These are phyloP conservation scores for Lindbergichthys nudifrons DNA, from an alignment of 2,797 vertebrate species.

Conservation along the genomic window DNA sequence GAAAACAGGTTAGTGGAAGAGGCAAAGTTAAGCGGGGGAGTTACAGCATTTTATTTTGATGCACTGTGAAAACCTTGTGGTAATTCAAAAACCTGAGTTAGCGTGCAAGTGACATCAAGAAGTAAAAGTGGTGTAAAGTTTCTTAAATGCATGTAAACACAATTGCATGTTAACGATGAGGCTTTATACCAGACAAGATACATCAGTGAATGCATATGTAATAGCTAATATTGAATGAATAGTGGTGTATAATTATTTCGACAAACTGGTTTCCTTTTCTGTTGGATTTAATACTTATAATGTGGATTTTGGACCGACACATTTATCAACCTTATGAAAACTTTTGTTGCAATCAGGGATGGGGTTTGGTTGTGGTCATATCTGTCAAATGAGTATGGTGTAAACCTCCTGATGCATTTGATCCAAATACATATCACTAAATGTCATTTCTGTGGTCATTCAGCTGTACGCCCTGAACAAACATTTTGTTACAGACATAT, in stretches of 20 bases:
- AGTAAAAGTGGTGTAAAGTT: background rate
- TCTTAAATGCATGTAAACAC: background rate
- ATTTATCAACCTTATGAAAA: background rate
- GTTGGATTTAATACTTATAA: too few relatives aligned
- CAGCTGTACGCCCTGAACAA: background rate
- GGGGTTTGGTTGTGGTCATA: background rate
- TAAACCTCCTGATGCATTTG: background rate
- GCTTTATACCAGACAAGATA: background rate
- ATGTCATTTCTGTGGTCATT: background rate
- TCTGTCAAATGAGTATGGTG: background rate
- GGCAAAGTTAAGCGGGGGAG: background rate
- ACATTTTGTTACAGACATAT: background rate
- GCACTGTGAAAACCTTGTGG: background rate
- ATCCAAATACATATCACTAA: background rate
- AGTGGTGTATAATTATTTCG: background rate
- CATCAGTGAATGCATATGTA: background rate
- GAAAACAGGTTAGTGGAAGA: conserved; percentile 7
- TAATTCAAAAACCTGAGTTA: too few relatives aligned
- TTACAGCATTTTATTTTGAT: background rate
- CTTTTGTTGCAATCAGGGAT: background rate
- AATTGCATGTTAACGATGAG: background rate
- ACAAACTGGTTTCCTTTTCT: background rate
- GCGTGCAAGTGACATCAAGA: too few relatives aligned
- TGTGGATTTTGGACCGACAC: too few relatives aligned
- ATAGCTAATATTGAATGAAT: background rate